phyloP scores from a whole-genome alignment of 2,113 vertebrate genomes.

The Noctilio leporinus region DNA sequence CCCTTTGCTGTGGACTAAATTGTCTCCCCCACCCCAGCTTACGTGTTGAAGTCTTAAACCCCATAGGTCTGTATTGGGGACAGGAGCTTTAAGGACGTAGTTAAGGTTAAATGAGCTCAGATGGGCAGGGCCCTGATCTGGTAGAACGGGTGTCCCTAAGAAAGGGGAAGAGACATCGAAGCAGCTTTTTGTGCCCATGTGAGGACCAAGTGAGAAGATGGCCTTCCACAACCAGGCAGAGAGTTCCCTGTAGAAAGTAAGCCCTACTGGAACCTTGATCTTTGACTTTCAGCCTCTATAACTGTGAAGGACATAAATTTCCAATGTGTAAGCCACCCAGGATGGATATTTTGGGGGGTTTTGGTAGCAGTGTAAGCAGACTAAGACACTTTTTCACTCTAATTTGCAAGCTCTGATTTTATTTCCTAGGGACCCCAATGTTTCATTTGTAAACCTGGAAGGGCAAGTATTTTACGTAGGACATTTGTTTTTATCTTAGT shows the following conservation, averaged over 20 bases:
- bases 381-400: neutral
- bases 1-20: neutral
- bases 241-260: neutral
- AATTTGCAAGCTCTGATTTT: neutral
- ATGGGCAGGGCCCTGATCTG: neutral
- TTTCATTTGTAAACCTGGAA: neutral
- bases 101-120: neutral
- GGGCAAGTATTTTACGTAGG: neutral
- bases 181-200: fast-evolving
- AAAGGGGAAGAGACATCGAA: neutral
- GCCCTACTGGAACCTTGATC: neutral
- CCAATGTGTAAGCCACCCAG: neutral
- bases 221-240: neutral
- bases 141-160: neutral
- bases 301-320: neutral
- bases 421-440: neutral
- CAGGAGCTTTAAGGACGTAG: neutral
- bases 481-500: neutral
- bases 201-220: neutral
- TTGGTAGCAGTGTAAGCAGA: neutral
- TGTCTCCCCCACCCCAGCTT: neutral
- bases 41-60: neutral
- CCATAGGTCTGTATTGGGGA: neutral
- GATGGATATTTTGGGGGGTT: neutral
- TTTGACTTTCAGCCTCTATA: neutral